Conservation (phyloP, 2,113 vertebrate genomes). For the Zosterops hypoxanthus region DNA sequence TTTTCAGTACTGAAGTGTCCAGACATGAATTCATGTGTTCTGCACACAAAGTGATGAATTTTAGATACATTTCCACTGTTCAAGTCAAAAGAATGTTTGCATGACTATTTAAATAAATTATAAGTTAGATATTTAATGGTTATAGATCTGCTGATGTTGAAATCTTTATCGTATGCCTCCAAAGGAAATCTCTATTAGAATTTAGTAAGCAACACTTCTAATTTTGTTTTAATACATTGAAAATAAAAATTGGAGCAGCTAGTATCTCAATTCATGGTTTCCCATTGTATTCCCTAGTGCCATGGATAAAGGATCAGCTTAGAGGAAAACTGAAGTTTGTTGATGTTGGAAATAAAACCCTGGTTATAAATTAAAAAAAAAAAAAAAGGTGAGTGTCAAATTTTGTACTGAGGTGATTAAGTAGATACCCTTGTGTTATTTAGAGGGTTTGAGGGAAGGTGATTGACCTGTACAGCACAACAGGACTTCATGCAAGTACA, state of each 20-base stretch:
- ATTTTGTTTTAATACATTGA: not conserved
- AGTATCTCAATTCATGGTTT: not conserved
- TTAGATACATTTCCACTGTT: not conserved
- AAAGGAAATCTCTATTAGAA: not conserved
- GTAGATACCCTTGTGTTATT: not conserved
- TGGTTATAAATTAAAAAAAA: not conserved
- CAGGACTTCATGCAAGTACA: conserved; percentile 8
- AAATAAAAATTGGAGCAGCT: not conserved
- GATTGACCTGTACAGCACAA: not conserved
- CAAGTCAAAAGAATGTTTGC: not conserved
- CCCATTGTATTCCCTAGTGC: not conserved
- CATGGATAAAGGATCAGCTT: not conserved
- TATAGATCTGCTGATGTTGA: not conserved
- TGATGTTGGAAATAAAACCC: not conserved
- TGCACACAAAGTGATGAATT: not conserved
- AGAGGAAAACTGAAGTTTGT: not conserved
- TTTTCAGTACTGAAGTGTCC: not conserved
- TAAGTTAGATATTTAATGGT: not conserved
- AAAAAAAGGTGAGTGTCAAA: not conserved
- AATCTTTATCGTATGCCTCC: not conserved
- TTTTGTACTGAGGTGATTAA: not conserved
- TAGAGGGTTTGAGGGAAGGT: not conserved
- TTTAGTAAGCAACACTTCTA: not conserved
- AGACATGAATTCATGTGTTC: not conserved
- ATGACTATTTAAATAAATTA: not conserved